Base-by-base conservation (phyloP, 2,797 vertebrate species). In the Eospalax fontanierii region DNA sequence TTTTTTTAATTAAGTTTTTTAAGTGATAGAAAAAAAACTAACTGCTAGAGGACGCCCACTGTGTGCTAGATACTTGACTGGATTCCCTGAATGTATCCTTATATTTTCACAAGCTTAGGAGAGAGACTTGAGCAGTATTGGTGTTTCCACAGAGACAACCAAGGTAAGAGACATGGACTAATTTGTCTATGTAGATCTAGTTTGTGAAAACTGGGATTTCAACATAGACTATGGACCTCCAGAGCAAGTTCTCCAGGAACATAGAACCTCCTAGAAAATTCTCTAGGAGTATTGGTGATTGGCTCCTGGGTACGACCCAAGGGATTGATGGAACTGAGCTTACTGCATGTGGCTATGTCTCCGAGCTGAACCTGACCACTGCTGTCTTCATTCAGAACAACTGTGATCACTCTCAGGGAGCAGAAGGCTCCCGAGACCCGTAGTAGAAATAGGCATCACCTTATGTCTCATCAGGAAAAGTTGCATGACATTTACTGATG, bases 251-350 rank as follows among this genome's bases (percentile, higher is more conserved):
- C 19, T 95, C 18, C 59, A 18, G 7, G 10, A 73, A 76, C 66
- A 3, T 7, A 76, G 38, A 35, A 33, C 61, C 12, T 71, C 8
- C 88, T 92, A 89, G 79, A 92, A 95, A 30, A 63, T 71, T 73
- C 54, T 86, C 57, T 79, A n/a, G 5, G 28, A 68, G 14, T 30
- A 38, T 24, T 4, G 2, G 7, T 24, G 26, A 16, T 90, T 86
- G 88, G 73, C 9, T 92, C 28, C 30, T 33, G 4, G 35, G 30
- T 81, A 90, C 21, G 81, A 63, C 14, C 68, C 18, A 65, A 26
- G 50, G 10, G 26, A 81, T 2, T 28, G 63, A 92, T 26, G 12
- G 40, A 93, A 59, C 3, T 46, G 18, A 87, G 6, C 9, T 70
- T 74, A 3, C 0, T 78, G 10, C 8, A 1, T 73, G 16, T 57